Conservation (phyloP, 2,797 vertebrate genomes). For the Chloroceryle amazona region DNA sequence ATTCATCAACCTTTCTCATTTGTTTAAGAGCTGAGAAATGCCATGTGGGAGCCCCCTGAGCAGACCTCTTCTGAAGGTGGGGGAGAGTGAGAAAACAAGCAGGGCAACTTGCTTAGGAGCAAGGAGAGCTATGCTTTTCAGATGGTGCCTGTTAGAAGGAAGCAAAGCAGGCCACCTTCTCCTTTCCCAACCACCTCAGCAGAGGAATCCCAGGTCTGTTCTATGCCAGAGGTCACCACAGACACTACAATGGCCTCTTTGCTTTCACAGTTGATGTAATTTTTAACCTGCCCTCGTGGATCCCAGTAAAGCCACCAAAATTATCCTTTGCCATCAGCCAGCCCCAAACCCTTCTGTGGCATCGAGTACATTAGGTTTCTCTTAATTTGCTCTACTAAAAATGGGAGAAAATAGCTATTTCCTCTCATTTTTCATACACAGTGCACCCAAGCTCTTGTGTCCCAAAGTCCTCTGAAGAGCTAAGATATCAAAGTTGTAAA, state of each 20-base stretch:
- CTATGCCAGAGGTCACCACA: neutral
- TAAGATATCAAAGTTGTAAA: neutral
- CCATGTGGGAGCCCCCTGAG: neutral
- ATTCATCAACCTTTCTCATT: slow-evolving; percentile 22
- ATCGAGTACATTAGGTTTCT: neutral
- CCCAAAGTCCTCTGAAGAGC: neutral
- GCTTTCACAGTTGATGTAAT: neutral
- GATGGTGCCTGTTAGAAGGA: neutral
- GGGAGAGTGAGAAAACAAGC: neutral
- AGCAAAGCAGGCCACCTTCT: neutral
- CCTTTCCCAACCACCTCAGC: neutral
- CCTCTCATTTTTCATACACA: neutral
- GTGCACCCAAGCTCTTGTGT: neutral
- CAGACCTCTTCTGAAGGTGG: neutral
- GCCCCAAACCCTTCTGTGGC: neutral
- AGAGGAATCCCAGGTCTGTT: neutral
- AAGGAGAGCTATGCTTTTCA: neutral
- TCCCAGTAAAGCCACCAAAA: neutral
- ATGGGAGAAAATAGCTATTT: neutral
- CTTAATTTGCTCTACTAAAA: neutral
- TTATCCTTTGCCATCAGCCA: neutral
- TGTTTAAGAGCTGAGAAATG: slow-evolving; percentile 17
- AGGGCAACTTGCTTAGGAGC: neutral
- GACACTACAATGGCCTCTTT: neutral
- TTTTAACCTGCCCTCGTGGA: neutral